phyloP scores from a whole-genome alignment of 2,797 vertebrate genomes.

The Menidia menidia region DNA sequence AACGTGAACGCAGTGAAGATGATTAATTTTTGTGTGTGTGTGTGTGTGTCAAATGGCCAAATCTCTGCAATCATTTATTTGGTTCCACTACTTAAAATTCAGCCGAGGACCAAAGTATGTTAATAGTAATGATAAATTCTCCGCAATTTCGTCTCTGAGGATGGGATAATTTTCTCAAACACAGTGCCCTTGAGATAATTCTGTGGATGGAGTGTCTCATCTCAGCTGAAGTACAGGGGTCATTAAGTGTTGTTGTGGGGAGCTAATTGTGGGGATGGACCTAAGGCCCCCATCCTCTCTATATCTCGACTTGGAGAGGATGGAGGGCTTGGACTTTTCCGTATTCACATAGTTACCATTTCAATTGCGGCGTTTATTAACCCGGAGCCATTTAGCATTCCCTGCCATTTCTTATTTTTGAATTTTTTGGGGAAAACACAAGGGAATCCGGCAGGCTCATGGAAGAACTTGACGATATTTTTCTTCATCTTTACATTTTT shows the following conservation, averaged over 20 bases:
- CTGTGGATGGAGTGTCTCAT: constrained; percentile 80
- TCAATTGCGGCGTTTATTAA: constrained; percentile 10
- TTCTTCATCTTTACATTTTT: constrained; percentile 56
- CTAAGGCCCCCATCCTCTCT: constrained; percentile 31
- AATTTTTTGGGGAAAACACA: constrained; percentile 34
- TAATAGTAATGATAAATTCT: constrained; percentile 73
- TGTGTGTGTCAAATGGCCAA: background rate
- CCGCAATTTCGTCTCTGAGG: constrained; percentile 74
- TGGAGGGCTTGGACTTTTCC: background rate
- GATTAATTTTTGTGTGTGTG: no score
- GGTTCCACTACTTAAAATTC: constrained; percentile 48
- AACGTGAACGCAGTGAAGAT: no score
- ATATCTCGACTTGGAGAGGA: background rate
- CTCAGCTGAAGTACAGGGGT: constrained; percentile 81
- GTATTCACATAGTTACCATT: constrained; percentile 10
- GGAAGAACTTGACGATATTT: constrained; percentile 37
- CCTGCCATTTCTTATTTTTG: constrained; percentile 48
- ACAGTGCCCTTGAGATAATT: constrained; percentile 79
- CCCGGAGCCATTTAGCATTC: constrained; percentile 31
- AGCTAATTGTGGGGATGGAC: constrained; percentile 69
- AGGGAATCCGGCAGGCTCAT: constrained; percentile 21
- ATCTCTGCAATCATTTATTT: constrained; percentile 11
- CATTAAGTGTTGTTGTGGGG: constrained; percentile 79
- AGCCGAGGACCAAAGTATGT: constrained; percentile 63
- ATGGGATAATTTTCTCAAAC: constrained; percentile 79